Evolutionary conservation across 2,888 invertebrate species (phyloP), one percentile per base, ranked within the genome.

Genomic region (Dorcus parallelipipedus): DNA sequence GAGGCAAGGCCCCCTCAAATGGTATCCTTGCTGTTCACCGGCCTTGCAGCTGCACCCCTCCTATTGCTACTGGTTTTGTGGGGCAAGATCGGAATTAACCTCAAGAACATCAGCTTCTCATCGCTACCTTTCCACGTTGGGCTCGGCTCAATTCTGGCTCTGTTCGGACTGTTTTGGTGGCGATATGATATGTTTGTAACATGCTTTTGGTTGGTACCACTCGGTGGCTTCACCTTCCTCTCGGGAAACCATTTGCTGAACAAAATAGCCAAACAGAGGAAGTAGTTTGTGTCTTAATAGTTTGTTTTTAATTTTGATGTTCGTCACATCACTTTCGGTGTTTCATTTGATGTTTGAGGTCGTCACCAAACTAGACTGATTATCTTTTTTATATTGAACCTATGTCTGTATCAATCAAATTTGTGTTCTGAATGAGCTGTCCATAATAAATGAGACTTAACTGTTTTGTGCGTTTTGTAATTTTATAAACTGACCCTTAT

Each of bases 161-260:
- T 99, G 55, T 98, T 97, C 81, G 88, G 86, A 54, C 79, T 91
- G 70, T 95, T 99, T 82, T 99, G 97, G 97, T 80, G 95, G 68
- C 84, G 89, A 74, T 82, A 98, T 69, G 89, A 95, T 73, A 99
- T 99, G 98, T 99, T 99, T 82, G 88, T 90, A 66, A 97, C 98
- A 14, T 82, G 96, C 70, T 90, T 94, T 68, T 95, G 93, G 81
- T 83, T 99, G 69, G 81, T 91, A 65, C 87, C 92, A 59, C 83
- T 98, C 56, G 95, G 89, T 57, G 82, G 90, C 41, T 84, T 96
- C 65, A 97, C 97, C 56, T 97, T 98, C 84, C 84, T 98, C 41
- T 87, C 91, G 60, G 98, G 98, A 2, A 96, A 97, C 77, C 88
- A 93, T 66, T 84, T 98, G 75, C 84, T 99, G 69, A 89, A 93